Evolutionary conservation across 2,113 vertebrate genomes (phyloP).

Genomic region (Rhinolophus ferrumequinum): DNA sequence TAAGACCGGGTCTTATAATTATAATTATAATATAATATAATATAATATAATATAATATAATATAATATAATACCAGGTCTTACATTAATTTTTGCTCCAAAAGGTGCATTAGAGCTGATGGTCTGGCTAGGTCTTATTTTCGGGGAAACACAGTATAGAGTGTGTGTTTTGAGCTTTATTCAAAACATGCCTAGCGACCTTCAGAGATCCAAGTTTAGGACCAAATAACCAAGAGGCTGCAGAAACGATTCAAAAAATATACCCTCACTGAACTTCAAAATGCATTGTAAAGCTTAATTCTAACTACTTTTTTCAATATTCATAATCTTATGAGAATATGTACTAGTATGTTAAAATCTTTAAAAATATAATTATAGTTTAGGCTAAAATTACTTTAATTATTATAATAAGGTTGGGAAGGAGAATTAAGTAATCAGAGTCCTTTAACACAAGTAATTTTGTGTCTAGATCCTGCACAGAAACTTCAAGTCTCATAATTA

Average conservation of each 20-base stretch:
- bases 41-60: too few relatives aligned
- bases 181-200: not conserved
- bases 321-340: not conserved
- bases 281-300: not conserved
- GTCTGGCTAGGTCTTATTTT: too few relatives aligned
- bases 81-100: too few relatives aligned
- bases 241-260: not conserved
- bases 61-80: too few relatives aligned
- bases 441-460: not conserved
- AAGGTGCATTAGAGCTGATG: too few relatives aligned
- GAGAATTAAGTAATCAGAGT: not conserved
- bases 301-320: not conserved
- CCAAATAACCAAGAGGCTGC: not conserved
- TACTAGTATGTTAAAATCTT: not conserved
- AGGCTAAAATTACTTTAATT: conserved; percentile 35
- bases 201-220: not conserved
- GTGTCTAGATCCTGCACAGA: not conserved
- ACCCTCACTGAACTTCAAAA: not conserved
- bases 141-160: too few relatives aligned
- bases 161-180: too few relatives aligned
- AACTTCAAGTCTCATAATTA: not conserved
- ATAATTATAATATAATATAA: too few relatives aligned
- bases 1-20: too few relatives aligned
- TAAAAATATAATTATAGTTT: not conserved
- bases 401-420: not conserved